A percentile compares a stretch with the other conserved stretches of the same genome.
These are phyloP conservation scores for Sebastes diploproa DNA, from an alignment of 2,797 vertebrate species.

Conservation along the genomic window DNA sequence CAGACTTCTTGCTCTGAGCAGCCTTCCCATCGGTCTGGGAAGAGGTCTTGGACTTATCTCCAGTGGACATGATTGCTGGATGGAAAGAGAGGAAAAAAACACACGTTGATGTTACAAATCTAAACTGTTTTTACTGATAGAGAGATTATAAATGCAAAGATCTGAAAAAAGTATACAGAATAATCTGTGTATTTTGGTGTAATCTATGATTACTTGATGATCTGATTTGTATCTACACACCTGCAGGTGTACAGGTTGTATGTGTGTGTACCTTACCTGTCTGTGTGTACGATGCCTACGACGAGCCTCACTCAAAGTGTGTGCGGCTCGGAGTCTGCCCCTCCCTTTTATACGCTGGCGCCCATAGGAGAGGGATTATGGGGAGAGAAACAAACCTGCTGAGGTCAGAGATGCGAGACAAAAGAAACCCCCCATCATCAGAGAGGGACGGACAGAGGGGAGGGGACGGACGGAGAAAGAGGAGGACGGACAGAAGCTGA, in stretches of 20 bases:
- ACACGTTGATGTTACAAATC: not conserved
- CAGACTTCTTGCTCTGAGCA: constrained; percentile 83
- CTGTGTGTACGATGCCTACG: constrained; percentile 72
- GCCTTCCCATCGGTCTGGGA: constrained; percentile 86
- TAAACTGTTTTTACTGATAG: not conserved
- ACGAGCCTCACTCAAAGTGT: constrained; percentile 81
- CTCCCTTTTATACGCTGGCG: constrained; percentile 85
- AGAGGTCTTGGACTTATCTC: constrained; percentile 83
- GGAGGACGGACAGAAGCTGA: constrained; percentile 18
- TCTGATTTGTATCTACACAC: constrained; percentile 3
- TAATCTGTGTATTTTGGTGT: not conserved
- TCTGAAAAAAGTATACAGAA: not conserved
- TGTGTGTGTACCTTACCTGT: constrained; percentile 74
- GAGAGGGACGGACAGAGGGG: constrained; percentile 47
- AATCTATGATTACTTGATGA: not conserved
- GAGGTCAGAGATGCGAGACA: constrained; percentile 78
- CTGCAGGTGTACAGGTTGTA: not conserved
- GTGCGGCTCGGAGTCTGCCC: constrained; percentile 58
- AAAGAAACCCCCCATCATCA: constrained; percentile 84
- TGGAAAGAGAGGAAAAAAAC: constrained; percentile 1
- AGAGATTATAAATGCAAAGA: not conserved
- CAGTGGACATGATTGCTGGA: constrained; percentile 83
- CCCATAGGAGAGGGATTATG: constrained; percentile 79
- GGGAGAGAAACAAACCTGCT: constrained; percentile 80
- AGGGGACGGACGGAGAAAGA: constrained; percentile 17